Percentiles rank a stretch among this genome's conserved stretches.
phyloP scores from a whole-genome alignment of 37 sponge, comb jelly and placozoan genomes.

The Crambe crambe region DNA sequence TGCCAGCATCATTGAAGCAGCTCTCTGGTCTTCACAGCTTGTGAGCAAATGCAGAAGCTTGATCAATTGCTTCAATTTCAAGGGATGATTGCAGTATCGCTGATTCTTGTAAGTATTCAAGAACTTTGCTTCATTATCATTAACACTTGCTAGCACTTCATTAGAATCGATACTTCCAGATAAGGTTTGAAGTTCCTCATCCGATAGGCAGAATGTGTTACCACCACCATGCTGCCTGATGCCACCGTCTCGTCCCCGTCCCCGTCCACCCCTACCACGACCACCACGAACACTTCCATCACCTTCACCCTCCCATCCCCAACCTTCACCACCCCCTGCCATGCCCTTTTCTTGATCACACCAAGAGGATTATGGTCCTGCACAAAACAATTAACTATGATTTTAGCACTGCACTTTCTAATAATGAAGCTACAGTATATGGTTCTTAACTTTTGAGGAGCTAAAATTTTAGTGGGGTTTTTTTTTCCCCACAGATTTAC shows the following conservation, averaged over 20 bases:
- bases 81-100: slow-evolving; percentile 7
- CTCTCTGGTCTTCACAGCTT: background rate
- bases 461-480: no score
- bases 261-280: background rate
- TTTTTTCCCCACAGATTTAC: no score
- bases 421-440: no score
- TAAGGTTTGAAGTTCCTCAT: background rate
- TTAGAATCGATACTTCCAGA: background rate
- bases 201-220: background rate
- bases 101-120: slow-evolving; percentile 15
- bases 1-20: slow-evolving; percentile 26
- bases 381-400: no score
- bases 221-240: background rate
- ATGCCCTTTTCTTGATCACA: no score
- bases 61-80: slow-evolving; percentile 33
- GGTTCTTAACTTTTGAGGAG: no score
- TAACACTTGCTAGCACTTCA: slow-evolving; percentile 2
- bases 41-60: slow-evolving; percentile 26
- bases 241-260: no score
- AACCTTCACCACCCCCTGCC: background rate
- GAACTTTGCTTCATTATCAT: slow-evolving; percentile 33
- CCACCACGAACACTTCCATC: slow-evolving; percentile 1
- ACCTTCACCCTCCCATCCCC: background rate
- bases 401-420: no score
- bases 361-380: no score